These are phyloP conservation scores for Drosophila tropicalis DNA, from an alignment of 1,140 invertebrate species.

Conservation along the genomic window DNA sequence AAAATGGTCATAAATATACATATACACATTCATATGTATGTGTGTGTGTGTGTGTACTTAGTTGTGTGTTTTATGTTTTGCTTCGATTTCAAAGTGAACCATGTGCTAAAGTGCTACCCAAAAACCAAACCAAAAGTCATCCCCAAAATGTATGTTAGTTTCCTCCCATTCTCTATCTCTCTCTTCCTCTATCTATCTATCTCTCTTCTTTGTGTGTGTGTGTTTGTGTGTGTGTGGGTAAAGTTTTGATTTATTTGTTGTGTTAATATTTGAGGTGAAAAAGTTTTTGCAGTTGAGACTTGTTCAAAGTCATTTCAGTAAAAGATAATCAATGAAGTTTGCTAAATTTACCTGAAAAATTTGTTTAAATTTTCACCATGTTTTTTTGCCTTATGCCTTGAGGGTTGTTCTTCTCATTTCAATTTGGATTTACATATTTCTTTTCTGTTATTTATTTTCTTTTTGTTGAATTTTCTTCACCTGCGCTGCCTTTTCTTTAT, in stretches of 20 bases:
- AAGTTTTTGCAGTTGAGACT: constrained; percentile 5
- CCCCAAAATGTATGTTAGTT: constrained; percentile 26
- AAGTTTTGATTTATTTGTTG: constrained; percentile 17
- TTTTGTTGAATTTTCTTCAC: constrained; percentile 52
- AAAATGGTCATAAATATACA: constrained; percentile 73
- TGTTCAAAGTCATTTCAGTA: constrained; percentile 8
- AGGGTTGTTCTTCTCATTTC: background rate
- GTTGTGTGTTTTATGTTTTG: constrained; percentile 35
- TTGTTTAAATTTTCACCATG: constrained; percentile 10
- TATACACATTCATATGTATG: background rate
- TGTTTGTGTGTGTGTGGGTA: constrained; percentile 6
- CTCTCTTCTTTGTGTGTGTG: constrained; percentile 10
- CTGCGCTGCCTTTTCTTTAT: constrained; percentile 64
- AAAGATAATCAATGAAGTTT: constrained; percentile 11
- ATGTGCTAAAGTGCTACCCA: constrained; percentile 27
- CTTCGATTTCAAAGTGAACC: constrained; percentile 43
- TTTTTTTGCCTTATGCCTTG: background rate
- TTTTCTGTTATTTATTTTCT: background rate
- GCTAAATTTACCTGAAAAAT: constrained; percentile 7
- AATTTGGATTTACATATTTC: constrained; percentile 3
- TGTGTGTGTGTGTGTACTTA: constrained; percentile 13
- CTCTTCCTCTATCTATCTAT: constrained; percentile 25
- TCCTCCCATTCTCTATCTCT: background rate
- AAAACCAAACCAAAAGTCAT: constrained; percentile 32
- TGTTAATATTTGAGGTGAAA: constrained; percentile 12